Base-by-base conservation (phyloP, 2,888 invertebrate species). In the Synanthedon myopaeformis region DNA sequence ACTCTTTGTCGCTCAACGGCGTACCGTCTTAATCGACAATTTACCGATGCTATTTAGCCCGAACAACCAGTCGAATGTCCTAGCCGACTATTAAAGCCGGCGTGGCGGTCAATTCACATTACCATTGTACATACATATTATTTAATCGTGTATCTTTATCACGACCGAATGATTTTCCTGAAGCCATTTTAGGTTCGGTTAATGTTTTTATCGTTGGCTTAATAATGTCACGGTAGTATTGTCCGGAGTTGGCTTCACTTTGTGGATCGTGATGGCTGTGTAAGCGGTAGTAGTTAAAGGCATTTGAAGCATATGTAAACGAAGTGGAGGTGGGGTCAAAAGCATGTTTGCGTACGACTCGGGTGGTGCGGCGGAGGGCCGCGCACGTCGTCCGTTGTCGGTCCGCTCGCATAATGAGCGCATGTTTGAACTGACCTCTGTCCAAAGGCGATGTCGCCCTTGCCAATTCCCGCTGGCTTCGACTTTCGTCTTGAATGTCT, bases 21-120 rank as follows among this genome's bases (percentile, higher is more conserved):
- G 70, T 78, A 72, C 69, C 71, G 71, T 77, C 80, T 79, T 81
- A 82, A 81, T 81, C 79, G 74, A 68, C 70, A 66, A 76, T 77
- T 79, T 79, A 79, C 73, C 72, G 68, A 72, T 68, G 72, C 69
- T 69, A 62, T 76, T 79, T 77, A 72, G 68, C 63, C 61, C 61
- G 58, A 60, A 59, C 59, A 64, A 61, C 65, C 62, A 65, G 61
- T 63, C 54, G 56, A 63, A 64, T 61, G 61, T 65, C 65, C 70
- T 70, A 69, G 71, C 66, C 64, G 65, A 62, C 59, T 62, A 66
- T 74, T 73, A 72, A 75, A 64, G 64, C 63, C 60, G 66, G 65
- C 67, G 52, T 60, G 67, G 65, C 67, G 53, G 52, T 72, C 63
- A 63, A 68, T 66, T 71, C 69, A 64, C 68, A 74, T 75, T 69